Percentiles rank a stretch among this genome's conserved stretches.
Evolutionary conservation across 2,888 invertebrate species (phyloP).

Genomic region (Horisme vitalbata): DNA sequence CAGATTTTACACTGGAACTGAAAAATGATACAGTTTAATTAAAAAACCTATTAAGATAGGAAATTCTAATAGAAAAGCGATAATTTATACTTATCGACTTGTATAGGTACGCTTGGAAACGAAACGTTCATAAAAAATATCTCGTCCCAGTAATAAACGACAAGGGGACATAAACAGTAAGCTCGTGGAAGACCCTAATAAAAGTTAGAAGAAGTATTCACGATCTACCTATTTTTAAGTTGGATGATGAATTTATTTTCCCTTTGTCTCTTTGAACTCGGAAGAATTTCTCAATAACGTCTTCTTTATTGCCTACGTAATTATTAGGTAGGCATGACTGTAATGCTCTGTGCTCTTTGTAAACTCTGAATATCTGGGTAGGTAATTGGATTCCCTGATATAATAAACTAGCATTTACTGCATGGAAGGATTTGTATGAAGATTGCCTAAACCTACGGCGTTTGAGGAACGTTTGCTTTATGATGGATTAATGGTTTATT

Average conservation of each 20-base stretch:
- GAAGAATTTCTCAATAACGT: constrained; percentile 41
- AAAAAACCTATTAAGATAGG: too few relatives aligned
- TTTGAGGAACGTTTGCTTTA: not conserved
- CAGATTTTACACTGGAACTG: too few relatives aligned
- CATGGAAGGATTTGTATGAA: constrained; percentile 14
- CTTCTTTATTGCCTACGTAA: constrained; percentile 30
- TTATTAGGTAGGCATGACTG: constrained; percentile 25
- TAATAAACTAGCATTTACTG: constrained; percentile 21
- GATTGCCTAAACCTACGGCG: not conserved
- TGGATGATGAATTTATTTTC: constrained; percentile 44
- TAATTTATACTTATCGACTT: constrained; percentile 40
- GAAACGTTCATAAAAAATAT: constrained; percentile 58
- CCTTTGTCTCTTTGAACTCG: constrained; percentile 40
- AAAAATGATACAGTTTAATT: constrained; percentile 9
- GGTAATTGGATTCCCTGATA: constrained; percentile 21
- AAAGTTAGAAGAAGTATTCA: constrained; percentile 55
- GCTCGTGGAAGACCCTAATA: constrained; percentile 55
- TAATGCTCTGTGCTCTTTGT: constrained; percentile 24
- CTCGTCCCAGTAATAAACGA: constrained; percentile 56
- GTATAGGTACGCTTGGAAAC: constrained; percentile 37
- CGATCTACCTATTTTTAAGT: constrained; percentile 45
- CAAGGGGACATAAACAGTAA: constrained; percentile 55
- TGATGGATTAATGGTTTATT: not conserved
- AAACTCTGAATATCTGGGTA: constrained; percentile 12
- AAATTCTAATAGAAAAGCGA: constrained; percentile 41